Percentiles rank a stretch among this genome's conserved stretches.
Conservation (phyloP, 1,140 invertebrate species). For the Orussus abietinus region DNA sequence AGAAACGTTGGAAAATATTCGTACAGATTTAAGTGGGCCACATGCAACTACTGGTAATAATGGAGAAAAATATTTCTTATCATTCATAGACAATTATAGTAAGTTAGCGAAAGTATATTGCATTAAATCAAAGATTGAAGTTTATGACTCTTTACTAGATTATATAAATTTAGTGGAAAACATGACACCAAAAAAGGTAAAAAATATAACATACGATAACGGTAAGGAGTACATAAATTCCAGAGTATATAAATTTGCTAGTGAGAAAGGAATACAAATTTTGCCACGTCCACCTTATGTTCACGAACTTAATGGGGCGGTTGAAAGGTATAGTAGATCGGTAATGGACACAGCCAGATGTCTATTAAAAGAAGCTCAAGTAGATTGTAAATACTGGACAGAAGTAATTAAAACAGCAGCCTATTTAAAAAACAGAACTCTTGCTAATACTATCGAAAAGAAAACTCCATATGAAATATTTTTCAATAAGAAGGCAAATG, state of each 20-base stretch:
- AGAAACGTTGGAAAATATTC: constrained; percentile 16
- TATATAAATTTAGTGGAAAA: constrained; percentile 24
- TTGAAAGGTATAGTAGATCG: constrained; percentile 16
- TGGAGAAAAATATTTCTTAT: constrained; percentile 19
- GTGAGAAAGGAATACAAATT: constrained; percentile 19
- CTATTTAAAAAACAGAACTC: constrained; percentile 22
- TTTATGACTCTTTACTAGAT: constrained; percentile 13
- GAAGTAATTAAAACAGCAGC: constrained; percentile 21
- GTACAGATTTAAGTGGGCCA: constrained; percentile 18
- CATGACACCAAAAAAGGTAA: constrained; percentile 16
- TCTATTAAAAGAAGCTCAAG: constrained; percentile 16
- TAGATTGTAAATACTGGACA: constrained; percentile 20
- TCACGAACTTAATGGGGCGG: constrained; percentile 18
- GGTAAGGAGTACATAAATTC: constrained; percentile 23
- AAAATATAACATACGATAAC: constrained; percentile 24
- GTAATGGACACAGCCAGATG: constrained; percentile 19
- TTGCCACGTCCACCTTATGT: constrained; percentile 16
- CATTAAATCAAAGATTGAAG: constrained; percentile 21
- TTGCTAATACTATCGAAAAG: constrained; percentile 17
- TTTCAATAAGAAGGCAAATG: constrained; percentile 17
- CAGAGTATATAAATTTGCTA: constrained; percentile 15
- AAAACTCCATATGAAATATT: constrained; percentile 24
- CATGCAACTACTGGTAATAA: constrained; percentile 7
- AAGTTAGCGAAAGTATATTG: constrained; percentile 15
- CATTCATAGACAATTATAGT: constrained; percentile 22